Conservation (phyloP, 1,140 invertebrate species). For the Ips typographus region DNA sequence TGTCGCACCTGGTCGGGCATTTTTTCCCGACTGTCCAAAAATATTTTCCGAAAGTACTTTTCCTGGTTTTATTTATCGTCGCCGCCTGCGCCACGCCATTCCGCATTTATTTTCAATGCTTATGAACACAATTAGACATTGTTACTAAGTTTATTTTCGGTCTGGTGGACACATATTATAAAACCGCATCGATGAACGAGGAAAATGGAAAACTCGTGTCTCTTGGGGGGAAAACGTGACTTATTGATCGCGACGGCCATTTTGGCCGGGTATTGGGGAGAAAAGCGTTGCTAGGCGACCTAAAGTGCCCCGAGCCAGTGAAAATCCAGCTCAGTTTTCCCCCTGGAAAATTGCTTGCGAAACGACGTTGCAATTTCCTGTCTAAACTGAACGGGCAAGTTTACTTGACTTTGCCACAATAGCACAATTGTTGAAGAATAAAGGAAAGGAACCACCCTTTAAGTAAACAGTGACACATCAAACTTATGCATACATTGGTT, state of each 20-base stretch:
- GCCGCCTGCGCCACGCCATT: constrained; percentile 1
- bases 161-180: no score
- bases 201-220: no score
- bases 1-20: constrained; percentile 31
- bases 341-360: not conserved
- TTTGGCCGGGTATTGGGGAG: constrained; percentile 12
- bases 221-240: not conserved
- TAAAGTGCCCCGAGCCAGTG: constrained; percentile 21
- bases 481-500: no score
- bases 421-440: no score
- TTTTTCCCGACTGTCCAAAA: constrained; percentile 33
- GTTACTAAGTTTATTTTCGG: no score
- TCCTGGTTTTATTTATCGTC: constrained; percentile 23
- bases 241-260: constrained; percentile 23
- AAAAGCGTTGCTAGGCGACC: constrained; percentile 16
- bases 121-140: not conserved
- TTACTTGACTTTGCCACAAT: no score
- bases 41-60: constrained; percentile 26
- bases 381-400: no score
- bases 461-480: no score
- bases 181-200: no score
- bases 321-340: constrained; percentile 9
- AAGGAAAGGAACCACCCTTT: no score
- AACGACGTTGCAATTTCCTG: no score
- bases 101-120: not conserved